phyloP scores from a whole-genome alignment of 2,113 vertebrate species.

The Mobula hypostoma region DNA sequence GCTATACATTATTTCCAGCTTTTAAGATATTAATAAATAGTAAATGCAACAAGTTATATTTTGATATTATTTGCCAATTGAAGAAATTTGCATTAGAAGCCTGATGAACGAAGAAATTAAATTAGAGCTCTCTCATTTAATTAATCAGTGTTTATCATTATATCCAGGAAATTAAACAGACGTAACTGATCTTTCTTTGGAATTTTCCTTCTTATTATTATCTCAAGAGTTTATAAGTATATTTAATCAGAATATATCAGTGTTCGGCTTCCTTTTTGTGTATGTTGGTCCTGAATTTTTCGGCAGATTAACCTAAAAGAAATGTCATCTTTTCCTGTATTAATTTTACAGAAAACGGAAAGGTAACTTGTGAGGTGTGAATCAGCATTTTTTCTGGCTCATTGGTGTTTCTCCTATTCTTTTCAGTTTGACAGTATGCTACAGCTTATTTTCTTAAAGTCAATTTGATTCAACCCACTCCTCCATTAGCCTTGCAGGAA shows the following conservation, averaged over 20 bases:
- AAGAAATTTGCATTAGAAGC: neutral
- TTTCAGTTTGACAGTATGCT: too few species aligned
- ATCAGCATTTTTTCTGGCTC: neutral
- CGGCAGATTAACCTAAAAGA: neutral
- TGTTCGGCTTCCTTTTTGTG: neutral
- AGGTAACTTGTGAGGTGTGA: neutral
- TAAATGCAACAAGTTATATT: neutral
- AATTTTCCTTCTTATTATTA: neutral
- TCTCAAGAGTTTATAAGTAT: neutral
- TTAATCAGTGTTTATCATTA: neutral
- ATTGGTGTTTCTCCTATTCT: too few species aligned
- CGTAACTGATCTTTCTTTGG: neutral
- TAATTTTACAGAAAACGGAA: neutral
- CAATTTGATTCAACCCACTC: neutral
- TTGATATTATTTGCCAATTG: neutral
- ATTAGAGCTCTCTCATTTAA: neutral
- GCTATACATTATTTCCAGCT: neutral
- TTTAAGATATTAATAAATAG: too few species aligned
- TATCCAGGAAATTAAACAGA: neutral
- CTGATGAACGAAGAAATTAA: neutral
- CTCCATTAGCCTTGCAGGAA: neutral
- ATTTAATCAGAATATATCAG: neutral
- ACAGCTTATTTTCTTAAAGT: too few species aligned
- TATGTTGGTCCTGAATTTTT: neutral
- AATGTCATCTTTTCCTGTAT: neutral